These are phyloP conservation scores for Bhutanitis thaidina DNA, from an alignment of 2,888 invertebrate species.

Conservation along the genomic window DNA sequence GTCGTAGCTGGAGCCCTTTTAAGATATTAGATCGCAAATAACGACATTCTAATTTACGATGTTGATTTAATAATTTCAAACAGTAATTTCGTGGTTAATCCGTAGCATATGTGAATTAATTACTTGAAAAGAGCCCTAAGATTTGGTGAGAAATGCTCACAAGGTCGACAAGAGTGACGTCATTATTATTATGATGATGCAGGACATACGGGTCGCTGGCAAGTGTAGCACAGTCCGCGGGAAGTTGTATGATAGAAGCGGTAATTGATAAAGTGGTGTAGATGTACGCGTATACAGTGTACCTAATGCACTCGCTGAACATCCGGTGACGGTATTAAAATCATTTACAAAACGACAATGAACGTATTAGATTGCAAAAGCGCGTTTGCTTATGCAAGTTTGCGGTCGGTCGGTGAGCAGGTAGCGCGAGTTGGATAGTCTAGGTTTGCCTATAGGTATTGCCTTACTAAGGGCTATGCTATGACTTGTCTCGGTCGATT, in stretches of 20 bases:
- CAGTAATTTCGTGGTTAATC: too few species aligned
- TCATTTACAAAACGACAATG: slow-evolving; percentile 40
- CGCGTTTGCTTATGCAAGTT: slow-evolving; percentile 5
- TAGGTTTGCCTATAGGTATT: slow-evolving; percentile 1
- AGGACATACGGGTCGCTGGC: slow-evolving; percentile 53
- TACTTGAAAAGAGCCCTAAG: slow-evolving; percentile 47
- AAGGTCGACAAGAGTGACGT: slow-evolving; percentile 65
- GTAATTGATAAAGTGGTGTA: slow-evolving; percentile 65
- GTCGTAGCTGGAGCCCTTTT: neutral
- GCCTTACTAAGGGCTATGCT: slow-evolving; percentile 1
- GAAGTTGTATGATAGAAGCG: slow-evolving; percentile 36
- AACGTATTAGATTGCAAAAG: slow-evolving; percentile 7
- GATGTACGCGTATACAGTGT: slow-evolving; percentile 27
- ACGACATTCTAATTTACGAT: too few species aligned
- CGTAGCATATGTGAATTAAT: slow-evolving; percentile 39
- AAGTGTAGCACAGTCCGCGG: slow-evolving; percentile 38
- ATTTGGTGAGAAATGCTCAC: slow-evolving; percentile 53
- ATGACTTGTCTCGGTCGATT: neutral
- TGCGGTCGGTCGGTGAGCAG: slow-evolving; percentile 15
- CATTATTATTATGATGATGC: slow-evolving; percentile 56
- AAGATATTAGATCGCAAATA: neutral
- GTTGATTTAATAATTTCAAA: too few species aligned
- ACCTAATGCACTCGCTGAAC: slow-evolving; percentile 4
- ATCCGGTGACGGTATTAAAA: slow-evolving; percentile 47
- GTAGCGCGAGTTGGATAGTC: slow-evolving; percentile 9